Evolutionary conservation across 2,797 vertebrate genomes (phyloP).

Genomic region (Schizopygopsis malacanthus): DNA sequence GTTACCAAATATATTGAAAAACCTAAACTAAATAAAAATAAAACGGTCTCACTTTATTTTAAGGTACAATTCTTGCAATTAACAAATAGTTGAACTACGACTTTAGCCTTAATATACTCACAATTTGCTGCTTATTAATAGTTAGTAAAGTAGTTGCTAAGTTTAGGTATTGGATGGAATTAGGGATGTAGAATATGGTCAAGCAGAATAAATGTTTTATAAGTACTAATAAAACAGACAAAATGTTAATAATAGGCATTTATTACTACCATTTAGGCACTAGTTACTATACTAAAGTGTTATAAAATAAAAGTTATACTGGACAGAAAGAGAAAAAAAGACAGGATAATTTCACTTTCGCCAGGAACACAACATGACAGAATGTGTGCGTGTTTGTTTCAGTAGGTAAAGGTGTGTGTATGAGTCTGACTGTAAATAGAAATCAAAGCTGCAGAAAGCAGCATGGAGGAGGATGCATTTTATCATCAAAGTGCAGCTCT

Average conservation of each 20-base stretch:
- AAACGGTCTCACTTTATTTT: neutral
- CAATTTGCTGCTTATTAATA: too few relatives aligned
- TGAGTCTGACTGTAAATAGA: conserved; percentile 45
- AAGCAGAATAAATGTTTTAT: too few relatives aligned
- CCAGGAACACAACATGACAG: neutral
- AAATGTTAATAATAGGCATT: too few relatives aligned
- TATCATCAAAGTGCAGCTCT: conserved; percentile 56
- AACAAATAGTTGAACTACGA: too few relatives aligned
- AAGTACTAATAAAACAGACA: too few relatives aligned
- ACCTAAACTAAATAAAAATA: neutral
- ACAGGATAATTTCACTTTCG: neutral
- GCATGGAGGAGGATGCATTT: conserved; percentile 42
- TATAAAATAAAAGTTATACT: neutral
- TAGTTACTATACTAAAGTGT: neutral
- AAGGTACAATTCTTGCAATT: neutral
- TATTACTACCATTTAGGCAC: too few relatives aligned
- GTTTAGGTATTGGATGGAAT: too few relatives aligned
- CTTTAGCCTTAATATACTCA: too few relatives aligned
- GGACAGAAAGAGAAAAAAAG: too few relatives aligned
- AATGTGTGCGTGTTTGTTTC: conserved; percentile 15
- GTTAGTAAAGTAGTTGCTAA: too few relatives aligned
- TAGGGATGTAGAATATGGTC: too few relatives aligned
- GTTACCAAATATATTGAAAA: too few relatives aligned
- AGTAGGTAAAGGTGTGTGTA: conserved; percentile 16
- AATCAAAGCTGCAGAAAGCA: conserved; percentile 48